phyloP scores from a whole-genome alignment of 2,797 vertebrate genomes.

The Gymnopithys bicolor region DNA sequence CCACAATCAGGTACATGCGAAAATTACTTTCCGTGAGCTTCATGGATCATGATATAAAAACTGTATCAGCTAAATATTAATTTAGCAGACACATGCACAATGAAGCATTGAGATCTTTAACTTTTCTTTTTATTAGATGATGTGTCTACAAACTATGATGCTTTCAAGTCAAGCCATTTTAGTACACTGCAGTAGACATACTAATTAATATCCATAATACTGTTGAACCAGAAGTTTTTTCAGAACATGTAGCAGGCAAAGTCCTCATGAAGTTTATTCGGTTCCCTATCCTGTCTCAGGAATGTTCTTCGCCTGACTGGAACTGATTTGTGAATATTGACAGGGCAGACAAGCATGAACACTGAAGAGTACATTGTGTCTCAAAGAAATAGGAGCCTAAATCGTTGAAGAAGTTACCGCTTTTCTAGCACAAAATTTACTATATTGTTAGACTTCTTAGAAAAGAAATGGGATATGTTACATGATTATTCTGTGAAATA shows the following conservation, averaged over 20 bases:
- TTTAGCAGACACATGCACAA: not conserved
- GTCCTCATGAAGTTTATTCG: not conserved
- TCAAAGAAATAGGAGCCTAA: not conserved
- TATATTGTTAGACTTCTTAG: not conserved
- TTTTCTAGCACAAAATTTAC: not conserved
- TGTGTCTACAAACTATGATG: not conserved
- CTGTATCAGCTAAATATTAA: not conserved
- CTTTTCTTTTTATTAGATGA: not conserved
- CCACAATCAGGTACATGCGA: too few species aligned
- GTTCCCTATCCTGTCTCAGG: not conserved
- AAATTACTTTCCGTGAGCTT: not conserved
- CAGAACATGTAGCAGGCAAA: not conserved
- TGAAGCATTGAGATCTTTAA: not conserved
- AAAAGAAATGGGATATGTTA: not conserved
- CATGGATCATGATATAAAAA: not conserved
- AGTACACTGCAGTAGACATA: not conserved
- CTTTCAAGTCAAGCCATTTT: not conserved
- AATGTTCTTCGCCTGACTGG: not conserved
- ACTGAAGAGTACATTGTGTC: not conserved
- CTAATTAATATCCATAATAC: not conserved
- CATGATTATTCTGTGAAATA: not conserved
- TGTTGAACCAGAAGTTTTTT: not conserved
- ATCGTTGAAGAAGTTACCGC: not conserved
- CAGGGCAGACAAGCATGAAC: not conserved
- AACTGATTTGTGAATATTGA: not conserved